phyloP scores from a whole-genome alignment of 2,797 vertebrate species.

The Pristis pectinata region DNA sequence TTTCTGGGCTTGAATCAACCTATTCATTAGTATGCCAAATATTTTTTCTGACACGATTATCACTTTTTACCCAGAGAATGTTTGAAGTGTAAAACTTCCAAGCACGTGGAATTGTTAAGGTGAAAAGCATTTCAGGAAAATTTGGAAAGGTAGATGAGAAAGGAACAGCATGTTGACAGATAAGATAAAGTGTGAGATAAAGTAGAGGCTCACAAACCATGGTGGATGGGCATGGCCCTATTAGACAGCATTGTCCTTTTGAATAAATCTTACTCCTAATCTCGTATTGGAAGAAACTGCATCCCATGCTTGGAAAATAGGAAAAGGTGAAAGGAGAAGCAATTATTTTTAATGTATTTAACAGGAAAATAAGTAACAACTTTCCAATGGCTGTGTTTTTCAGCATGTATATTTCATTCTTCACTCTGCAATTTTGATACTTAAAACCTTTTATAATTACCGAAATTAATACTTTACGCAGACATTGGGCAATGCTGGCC shows the following conservation, averaged over 20 bases:
- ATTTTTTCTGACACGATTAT: neutral
- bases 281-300: neutral
- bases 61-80: neutral
- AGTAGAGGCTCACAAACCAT: neutral
- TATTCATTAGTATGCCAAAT: neutral
- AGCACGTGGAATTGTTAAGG: neutral
- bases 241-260: neutral
- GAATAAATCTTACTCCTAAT: neutral
- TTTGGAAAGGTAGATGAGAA: neutral
- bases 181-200: neutral
- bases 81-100: neutral
- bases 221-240: neutral
- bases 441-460: neutral
- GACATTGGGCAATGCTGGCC: neutral
- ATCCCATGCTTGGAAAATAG: neutral
- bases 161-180: neutral
- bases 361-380: neutral
- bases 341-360: neutral
- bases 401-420: neutral
- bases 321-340: neutral
- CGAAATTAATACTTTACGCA: neutral
- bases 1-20: neutral
- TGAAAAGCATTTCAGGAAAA: neutral
- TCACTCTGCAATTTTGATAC: neutral
- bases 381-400: neutral